Conservation (phyloP, 2,888 invertebrate species). For the Tiliacea citrago region DNA sequence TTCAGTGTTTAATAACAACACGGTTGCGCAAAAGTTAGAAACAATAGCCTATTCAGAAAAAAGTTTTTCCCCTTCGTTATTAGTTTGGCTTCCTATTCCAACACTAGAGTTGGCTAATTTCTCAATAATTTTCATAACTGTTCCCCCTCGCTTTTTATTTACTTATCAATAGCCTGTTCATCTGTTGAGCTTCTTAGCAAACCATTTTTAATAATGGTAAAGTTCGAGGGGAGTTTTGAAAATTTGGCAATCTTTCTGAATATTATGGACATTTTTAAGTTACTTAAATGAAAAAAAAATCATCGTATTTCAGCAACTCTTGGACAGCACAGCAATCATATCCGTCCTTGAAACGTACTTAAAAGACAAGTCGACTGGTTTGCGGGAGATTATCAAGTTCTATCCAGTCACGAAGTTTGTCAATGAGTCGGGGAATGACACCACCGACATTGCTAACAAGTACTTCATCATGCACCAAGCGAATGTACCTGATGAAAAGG, state of each 20-base stretch:
- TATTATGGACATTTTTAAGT: not conserved
- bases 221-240: not conserved
- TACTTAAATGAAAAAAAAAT: not conserved
- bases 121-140: not conserved
- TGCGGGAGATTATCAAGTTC: slow-evolving; percentile 93
- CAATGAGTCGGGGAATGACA: slow-evolving; percentile 92
- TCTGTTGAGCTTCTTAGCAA: not conserved
- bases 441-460: slow-evolving; percentile 95
- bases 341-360: slow-evolving; percentile 96
- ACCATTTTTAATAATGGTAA: not conserved
- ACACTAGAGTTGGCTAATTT: not conserved
- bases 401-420: slow-evolving; percentile 94
- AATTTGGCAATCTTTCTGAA: not conserved
- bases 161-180: too few species aligned
- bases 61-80: not conserved
- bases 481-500: slow-evolving; percentile 86
- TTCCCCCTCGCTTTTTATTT: not conserved
- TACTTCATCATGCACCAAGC: slow-evolving; percentile 96
- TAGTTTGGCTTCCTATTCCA: not conserved
- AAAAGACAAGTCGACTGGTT: slow-evolving; percentile 89
- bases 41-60: not conserved
- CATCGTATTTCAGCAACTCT: slow-evolving; percentile 92
- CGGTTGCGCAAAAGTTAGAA: not conserved
- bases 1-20: not conserved
- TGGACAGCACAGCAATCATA: slow-evolving; percentile 98